These are phyloP conservation scores for Zophobas morio DNA, from an alignment of 1,140 invertebrate species.

Conservation along the genomic window DNA sequence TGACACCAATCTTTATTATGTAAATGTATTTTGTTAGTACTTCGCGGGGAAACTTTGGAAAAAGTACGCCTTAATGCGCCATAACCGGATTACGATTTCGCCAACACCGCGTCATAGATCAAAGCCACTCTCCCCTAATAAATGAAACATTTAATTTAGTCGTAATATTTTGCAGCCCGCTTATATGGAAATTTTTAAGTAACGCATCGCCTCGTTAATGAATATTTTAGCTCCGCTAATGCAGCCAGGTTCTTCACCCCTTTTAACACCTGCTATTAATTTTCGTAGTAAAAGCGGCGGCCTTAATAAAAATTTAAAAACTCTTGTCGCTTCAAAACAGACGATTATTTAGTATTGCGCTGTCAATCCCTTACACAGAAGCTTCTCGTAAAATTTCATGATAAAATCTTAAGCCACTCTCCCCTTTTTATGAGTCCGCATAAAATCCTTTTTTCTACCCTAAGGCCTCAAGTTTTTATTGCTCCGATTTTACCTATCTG, in stretches of 20 bases:
- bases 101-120: background rate
- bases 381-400: slow-evolving; percentile 21
- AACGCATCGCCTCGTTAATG: slow-evolving; percentile 3
- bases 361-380: slow-evolving; percentile 11
- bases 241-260: slow-evolving; percentile 6
- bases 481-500: slow-evolving; percentile 33
- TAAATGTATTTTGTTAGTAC: too few species aligned
- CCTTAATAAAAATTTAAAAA: background rate
- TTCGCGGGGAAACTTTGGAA: too few species aligned
- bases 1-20: too few species aligned
- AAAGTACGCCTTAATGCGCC: background rate
- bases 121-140: background rate
- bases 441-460: slow-evolving; percentile 22
- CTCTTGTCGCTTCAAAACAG: background rate
- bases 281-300: background rate
- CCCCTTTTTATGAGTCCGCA: slow-evolving; percentile 12
- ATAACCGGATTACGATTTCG: background rate
- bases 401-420: slow-evolving; percentile 34
- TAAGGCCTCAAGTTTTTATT: slow-evolving; percentile 15
- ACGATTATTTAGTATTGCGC: slow-evolving; percentile 14
- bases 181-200: slow-evolving; percentile 6
- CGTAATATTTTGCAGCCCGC: background rate
- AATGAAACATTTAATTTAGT: slow-evolving; percentile 3
- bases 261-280: slow-evolving; percentile 5
- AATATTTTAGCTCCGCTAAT: slow-evolving; percentile 7